Evolutionary conservation across 2,113 vertebrate species (phyloP).

Genomic region (Blennius ocellaris): DNA sequence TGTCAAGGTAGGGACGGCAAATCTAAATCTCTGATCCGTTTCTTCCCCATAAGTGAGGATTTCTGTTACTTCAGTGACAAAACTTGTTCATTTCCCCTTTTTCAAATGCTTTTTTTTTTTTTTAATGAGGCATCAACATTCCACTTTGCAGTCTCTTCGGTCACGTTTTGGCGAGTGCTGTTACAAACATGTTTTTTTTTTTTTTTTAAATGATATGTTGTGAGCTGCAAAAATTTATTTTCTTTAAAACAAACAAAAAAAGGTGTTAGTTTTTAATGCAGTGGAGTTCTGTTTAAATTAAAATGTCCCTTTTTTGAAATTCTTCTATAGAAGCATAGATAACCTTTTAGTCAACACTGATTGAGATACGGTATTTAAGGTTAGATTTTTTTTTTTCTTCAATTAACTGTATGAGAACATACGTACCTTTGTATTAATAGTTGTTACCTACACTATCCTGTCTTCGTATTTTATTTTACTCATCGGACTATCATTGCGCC

Average conservation of each 20-base stretch:
- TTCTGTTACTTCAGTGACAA: constrained; percentile 9
- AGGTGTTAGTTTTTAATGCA: constrained; percentile 17
- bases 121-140: background rate
- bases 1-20: constrained; percentile 4
- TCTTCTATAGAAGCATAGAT: constrained; percentile 12
- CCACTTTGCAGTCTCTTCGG: constrained; percentile 5
- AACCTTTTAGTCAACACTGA: constrained; percentile 64
- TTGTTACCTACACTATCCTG: constrained; percentile 77
- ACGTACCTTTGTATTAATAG: constrained; percentile 80
- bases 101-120: background rate
- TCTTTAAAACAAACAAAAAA: background rate
- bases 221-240: constrained; percentile 18
- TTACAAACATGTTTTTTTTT: constrained; percentile 28
- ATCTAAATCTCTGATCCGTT: constrained; percentile 24
- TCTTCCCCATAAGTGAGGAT: background rate
- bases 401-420: constrained; percentile 50
- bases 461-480: constrained; percentile 86
- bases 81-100: constrained; percentile 8
- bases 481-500: constrained; percentile 98
- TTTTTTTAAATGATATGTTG: constrained; percentile 18
- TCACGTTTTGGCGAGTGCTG: constrained; percentile 34
- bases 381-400: constrained; percentile 41
- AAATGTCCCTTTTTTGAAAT: constrained; percentile 33
- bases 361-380: constrained; percentile 57
- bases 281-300: constrained; percentile 44